Conservation (phyloP, 2,113 vertebrate genomes). For the Drymodes brunneopygia region DNA sequence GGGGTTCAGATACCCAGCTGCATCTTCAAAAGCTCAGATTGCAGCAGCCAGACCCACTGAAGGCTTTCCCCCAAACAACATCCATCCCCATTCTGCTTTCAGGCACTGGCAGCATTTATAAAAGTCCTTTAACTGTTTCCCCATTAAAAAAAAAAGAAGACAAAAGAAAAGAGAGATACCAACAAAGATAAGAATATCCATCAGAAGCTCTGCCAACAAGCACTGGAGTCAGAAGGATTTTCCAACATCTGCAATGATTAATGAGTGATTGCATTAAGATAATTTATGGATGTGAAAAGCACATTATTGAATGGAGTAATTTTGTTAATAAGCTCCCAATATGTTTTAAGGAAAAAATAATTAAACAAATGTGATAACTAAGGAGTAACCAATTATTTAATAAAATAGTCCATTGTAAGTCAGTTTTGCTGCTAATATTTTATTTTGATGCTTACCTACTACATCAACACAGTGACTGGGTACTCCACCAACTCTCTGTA, state of each 20-base stretch:
- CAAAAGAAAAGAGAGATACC: neutral
- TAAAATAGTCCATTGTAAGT: rapidly evolving
- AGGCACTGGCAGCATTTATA: neutral
- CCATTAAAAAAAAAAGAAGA: neutral
- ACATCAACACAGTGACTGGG: rapidly evolving
- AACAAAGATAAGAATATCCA: conserved; percentile 24
- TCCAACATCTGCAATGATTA: conserved; percentile 39
- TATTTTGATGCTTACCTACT: neutral
- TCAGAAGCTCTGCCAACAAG: conserved; percentile 48
- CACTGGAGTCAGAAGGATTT: neutral
- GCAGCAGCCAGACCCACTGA: neutral
- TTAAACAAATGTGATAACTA: neutral
- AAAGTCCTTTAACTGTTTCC: neutral
- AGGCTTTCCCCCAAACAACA: neutral
- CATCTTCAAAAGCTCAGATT: conserved; percentile 39
- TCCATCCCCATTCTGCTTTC: neutral
- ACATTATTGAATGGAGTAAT: rapidly evolving
- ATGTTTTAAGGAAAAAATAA: rapidly evolving
- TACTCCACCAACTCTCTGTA: neutral
- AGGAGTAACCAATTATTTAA: neutral
- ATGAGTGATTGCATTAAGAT: neutral
- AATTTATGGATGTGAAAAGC: neutral
- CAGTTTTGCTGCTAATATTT: neutral
- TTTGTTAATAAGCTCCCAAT: neutral
- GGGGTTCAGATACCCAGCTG: conserved; percentile 4